These are phyloP conservation scores for Pterostichus niger DNA, from an alignment of 2,888 invertebrate species.

Conservation along the genomic window DNA sequence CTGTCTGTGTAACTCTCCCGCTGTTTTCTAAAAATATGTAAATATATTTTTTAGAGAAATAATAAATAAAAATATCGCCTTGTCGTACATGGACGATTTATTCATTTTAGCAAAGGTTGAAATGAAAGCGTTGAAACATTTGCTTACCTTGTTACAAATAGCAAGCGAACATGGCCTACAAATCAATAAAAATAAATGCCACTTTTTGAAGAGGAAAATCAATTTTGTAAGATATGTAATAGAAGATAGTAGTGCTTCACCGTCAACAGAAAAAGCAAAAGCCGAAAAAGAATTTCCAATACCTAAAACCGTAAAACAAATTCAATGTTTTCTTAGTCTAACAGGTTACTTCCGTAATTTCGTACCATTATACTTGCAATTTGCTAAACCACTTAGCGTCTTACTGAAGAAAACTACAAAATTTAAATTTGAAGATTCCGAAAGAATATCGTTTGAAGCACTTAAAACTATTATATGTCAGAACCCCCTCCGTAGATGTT, in stretches of 20 bases:
- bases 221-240: neutral
- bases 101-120: slow-evolving; percentile 51
- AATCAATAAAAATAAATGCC: neutral
- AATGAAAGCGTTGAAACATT: neutral
- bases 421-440: too few relatives aligned
- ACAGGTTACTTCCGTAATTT: neutral
- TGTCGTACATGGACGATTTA: slow-evolving; percentile 69
- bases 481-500: neutral
- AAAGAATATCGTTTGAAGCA: too few relatives aligned
- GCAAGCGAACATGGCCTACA: slow-evolving; percentile 23
- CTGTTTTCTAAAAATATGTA: slow-evolving; percentile 70
- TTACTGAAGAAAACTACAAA: neutral
- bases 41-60: slow-evolving; percentile 70
- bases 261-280: neutral
- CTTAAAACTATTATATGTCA: neutral
- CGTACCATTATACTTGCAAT: too few relatives aligned
- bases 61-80: slow-evolving; percentile 59
- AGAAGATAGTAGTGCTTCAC: neutral
- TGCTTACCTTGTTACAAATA: neutral
- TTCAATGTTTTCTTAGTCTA: neutral
- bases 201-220: slow-evolving; percentile 36
- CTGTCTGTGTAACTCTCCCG: slow-evolving; percentile 70
- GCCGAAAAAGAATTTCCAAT: too few relatives aligned
- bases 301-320: neutral
- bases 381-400: too few relatives aligned